Evolutionary conservation across 2,797 vertebrate species (phyloP).

Genomic region (Enteromius unitaeniatus): DNA sequence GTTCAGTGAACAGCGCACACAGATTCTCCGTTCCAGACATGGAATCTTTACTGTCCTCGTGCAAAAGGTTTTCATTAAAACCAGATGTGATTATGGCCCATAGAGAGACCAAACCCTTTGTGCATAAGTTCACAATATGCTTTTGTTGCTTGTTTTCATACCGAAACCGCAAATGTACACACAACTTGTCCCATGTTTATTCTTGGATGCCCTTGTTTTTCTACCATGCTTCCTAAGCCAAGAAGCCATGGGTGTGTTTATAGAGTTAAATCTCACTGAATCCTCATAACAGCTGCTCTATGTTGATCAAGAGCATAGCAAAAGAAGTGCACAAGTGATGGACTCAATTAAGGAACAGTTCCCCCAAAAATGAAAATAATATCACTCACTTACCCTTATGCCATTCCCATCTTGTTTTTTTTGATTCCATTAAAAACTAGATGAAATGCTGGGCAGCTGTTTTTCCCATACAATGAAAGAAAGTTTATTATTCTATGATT

Average conservation of each 20-base stretch:
- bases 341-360: not conserved
- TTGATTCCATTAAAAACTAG: not conserved
- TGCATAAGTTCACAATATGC: not conserved
- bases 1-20: constrained; percentile 13
- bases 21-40: not conserved
- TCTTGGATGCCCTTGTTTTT: constrained; percentile 27
- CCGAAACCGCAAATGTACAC: constrained; percentile 1
- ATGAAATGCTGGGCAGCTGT: constrained; percentile 1
- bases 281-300: not conserved
- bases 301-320: constrained; percentile 6
- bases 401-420: not conserved
- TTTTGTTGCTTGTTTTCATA: constrained; percentile 35
- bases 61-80: constrained; percentile 29
- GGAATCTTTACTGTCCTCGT: constrained; percentile 4
- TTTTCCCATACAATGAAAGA: not conserved
- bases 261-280: not conserved
- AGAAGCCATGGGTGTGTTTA: constrained; percentile 25
- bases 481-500: not conserved
- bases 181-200: constrained; percentile 28
- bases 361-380: not conserved
- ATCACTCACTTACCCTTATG: constrained; percentile 6
- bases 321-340: not conserved
- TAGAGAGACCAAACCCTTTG: not conserved
- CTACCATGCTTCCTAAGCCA: constrained; percentile 22
- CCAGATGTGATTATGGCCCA: constrained; percentile 34